These are phyloP conservation scores for Nephotettix cincticeps DNA, from an alignment of 1,140 invertebrate genomes.

Conservation along the genomic window DNA sequence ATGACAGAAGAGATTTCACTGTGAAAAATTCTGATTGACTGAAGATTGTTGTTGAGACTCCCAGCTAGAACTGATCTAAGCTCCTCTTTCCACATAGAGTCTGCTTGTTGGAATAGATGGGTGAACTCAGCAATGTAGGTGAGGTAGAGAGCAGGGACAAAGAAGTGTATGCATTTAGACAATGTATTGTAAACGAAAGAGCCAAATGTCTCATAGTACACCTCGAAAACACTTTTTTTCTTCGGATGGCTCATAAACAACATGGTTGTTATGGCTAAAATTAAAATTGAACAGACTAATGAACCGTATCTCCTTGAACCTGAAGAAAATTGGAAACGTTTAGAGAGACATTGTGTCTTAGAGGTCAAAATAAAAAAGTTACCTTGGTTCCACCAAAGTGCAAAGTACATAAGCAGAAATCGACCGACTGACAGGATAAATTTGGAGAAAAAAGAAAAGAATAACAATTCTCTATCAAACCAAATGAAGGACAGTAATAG, in stretches of 20 bases:
- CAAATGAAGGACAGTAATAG: not conserved
- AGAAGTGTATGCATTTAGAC: not conserved
- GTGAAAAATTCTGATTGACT: conserved; percentile 9
- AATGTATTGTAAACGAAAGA: not conserved
- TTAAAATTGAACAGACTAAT: not conserved
- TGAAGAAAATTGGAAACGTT: not conserved
- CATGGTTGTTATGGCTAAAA: not conserved
- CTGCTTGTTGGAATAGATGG: not conserved
- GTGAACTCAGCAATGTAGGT: not conserved
- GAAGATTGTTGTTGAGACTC: not conserved
- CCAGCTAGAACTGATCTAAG: not conserved
- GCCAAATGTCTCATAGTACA: not conserved
- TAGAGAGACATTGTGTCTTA: not conserved
- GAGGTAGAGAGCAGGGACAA: not conserved
- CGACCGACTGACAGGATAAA: not conserved
- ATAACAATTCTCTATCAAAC: not conserved
- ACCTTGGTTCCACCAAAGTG: not conserved
- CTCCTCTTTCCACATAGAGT: not conserved
- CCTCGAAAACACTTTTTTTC: not conserved
- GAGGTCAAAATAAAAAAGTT: not conserved
- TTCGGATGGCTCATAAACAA: not conserved
- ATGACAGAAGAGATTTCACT: not conserved
- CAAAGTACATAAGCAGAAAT: not conserved
- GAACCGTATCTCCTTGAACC: not conserved
- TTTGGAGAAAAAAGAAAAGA: not conserved